These are phyloP conservation scores for Zaprionus africanus DNA, from an alignment of 1,140 invertebrate genomes.

Conservation along the genomic window DNA sequence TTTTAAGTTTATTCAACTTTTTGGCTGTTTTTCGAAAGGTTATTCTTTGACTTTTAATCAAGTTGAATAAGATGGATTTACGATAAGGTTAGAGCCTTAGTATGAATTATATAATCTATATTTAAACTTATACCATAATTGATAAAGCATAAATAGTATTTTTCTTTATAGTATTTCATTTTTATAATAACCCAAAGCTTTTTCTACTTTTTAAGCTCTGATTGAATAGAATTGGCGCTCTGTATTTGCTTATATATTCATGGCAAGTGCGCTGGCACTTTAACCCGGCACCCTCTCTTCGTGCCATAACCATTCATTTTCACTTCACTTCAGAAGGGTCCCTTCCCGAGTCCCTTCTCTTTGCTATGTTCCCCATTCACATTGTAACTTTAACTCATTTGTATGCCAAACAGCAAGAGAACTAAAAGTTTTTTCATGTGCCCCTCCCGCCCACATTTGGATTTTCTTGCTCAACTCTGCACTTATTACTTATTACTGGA, in stretches of 20 bases:
- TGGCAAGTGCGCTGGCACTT: slow-evolving; percentile 19
- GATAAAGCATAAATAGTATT: neutral
- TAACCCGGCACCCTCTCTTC: slow-evolving; percentile 12
- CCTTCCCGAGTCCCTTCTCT: neutral
- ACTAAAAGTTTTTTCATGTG: slow-evolving; percentile 79
- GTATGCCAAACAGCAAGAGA: slow-evolving; percentile 78
- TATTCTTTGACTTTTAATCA: too few relatives aligned
- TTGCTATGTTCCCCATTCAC: neutral
- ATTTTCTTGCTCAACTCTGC: slow-evolving; percentile 59
- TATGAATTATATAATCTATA: too few relatives aligned
- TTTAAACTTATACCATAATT: neutral
- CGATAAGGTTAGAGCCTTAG: too few relatives aligned
- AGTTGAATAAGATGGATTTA: too few relatives aligned
- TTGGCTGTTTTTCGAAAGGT: neutral
- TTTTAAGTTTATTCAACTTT: neutral
- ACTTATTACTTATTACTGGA: slow-evolving; percentile 82
- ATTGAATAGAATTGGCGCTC: neutral
- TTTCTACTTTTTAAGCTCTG: neutral
- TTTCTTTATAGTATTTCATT: neutral
- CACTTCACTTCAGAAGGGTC: slow-evolving; percentile 33
- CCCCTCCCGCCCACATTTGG: slow-evolving; percentile 47
- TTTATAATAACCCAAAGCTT: neutral
- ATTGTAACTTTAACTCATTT: slow-evolving; percentile 79
- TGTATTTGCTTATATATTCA: neutral
- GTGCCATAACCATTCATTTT: slow-evolving; percentile 43